phyloP scores from a whole-genome alignment of 2,888 invertebrate species.

The Volucella zonaria region DNA sequence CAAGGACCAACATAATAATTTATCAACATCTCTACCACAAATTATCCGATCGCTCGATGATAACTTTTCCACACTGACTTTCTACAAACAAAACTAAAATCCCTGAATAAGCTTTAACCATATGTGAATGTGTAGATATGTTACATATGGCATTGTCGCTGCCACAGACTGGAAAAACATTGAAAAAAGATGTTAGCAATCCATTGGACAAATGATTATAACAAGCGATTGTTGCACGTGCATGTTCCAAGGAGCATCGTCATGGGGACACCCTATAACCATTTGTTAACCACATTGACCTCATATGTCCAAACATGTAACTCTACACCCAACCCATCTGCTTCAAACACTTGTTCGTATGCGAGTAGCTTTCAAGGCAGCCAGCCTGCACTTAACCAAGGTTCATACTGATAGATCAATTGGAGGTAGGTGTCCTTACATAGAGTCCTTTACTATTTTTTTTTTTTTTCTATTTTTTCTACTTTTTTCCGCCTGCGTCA shows the following conservation, averaged over 20 bases:
- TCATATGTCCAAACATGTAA: constrained; percentile 64
- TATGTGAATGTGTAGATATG: background rate
- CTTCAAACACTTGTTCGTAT: background rate
- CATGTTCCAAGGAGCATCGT: constrained; percentile 51
- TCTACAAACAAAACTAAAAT: background rate
- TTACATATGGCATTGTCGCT: too few species aligned
- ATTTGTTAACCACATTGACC: constrained; percentile 70
- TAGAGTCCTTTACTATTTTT: constrained; percentile 31
- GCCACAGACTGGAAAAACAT: constrained; percentile 14
- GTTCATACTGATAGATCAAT: constrained; percentile 66
- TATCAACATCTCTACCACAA: constrained; percentile 47
- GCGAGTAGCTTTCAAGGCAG: too few species aligned
- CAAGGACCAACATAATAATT: constrained; percentile 11
- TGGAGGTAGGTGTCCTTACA: constrained; percentile 12
- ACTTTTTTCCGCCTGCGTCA: constrained; percentile 14
- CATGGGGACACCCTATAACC: constrained; percentile 58
- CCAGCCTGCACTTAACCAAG: background rate
- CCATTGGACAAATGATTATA: constrained; percentile 66
- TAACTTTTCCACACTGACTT: constrained; percentile 16
- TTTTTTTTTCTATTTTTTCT: constrained; percentile 4
- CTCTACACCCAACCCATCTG: background rate
- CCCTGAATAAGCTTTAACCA: constrained; percentile 37
- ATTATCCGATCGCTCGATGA: constrained; percentile 37
- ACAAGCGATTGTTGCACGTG: constrained; percentile 70
- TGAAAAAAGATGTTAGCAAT: constrained; percentile 57